These are phyloP conservation scores for Cryptocheilus praepositus DNA, from an alignment of 2,888 invertebrate genomes.

Conservation along the genomic window DNA sequence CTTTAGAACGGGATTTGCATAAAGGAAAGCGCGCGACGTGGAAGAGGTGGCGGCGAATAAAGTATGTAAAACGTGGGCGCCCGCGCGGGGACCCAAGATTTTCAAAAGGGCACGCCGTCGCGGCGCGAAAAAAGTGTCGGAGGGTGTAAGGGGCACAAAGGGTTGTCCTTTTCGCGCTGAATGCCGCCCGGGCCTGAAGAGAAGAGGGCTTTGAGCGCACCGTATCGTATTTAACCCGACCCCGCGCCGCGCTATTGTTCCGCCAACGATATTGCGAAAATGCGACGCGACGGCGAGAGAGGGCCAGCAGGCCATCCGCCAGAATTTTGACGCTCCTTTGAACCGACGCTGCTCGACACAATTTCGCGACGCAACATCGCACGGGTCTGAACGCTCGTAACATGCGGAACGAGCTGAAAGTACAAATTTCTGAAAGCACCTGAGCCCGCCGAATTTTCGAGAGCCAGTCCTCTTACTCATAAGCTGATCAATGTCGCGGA, in stretches of 20 bases:
- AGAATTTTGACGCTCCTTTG: too few species aligned
- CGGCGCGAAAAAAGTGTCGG: conserved; percentile 24
- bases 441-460: too few species aligned
- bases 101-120: conserved; percentile 40
- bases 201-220: conserved; percentile 23
- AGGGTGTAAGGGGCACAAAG: too few species aligned
- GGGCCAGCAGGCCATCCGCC: too few species aligned
- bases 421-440: too few species aligned
- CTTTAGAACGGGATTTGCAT: conserved; percentile 37
- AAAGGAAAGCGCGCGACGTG: conserved; percentile 25
- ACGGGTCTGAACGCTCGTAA: too few species aligned
- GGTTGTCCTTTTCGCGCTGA: conserved; percentile 15
- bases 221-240: conserved; percentile 21
- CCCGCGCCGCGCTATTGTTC: not conserved
- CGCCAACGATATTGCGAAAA: not conserved
- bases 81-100: conserved; percentile 30
- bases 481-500: too few species aligned
- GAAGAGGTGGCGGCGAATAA: conserved; percentile 25
- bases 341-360: too few species aligned
- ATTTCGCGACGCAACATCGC: too few species aligned
- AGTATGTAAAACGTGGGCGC: conserved; percentile 29
- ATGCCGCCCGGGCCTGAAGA: not conserved
- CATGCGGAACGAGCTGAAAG: too few species aligned
- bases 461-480: too few species aligned
- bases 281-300: not conserved